Evolutionary conservation across 1,140 invertebrate species (phyloP).

Genomic region (Lordiphosa mommai): DNA sequence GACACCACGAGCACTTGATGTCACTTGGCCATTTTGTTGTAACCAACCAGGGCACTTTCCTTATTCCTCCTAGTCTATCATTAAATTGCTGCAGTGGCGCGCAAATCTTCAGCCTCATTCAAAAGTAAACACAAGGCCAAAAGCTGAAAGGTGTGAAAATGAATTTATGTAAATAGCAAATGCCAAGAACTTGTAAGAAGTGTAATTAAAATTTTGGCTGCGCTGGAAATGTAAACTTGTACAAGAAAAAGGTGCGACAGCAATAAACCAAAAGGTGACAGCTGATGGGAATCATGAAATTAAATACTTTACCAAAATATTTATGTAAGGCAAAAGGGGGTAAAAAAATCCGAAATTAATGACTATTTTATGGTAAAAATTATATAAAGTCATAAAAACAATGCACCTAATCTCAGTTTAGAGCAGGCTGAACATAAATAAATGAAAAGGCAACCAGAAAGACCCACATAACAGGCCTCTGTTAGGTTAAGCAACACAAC

Average conservation of each 20-base stretch:
- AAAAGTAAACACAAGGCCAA: slow-evolving; percentile 11
- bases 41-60: too few species aligned
- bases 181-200: slow-evolving; percentile 4
- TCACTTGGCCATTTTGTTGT: slow-evolving; percentile 5
- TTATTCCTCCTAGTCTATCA: slow-evolving; percentile 1
- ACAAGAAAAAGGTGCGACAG: background rate
- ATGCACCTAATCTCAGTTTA: too few species aligned
- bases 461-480: too few species aligned
- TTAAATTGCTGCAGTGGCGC: slow-evolving; percentile 3
- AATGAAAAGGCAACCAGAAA: too few species aligned
- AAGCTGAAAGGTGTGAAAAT: slow-evolving; percentile 6
- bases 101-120: background rate
- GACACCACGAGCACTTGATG: slow-evolving; percentile 2
- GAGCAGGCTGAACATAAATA: too few species aligned
- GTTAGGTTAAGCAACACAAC: too few species aligned
- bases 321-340: too few species aligned
- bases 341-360: too few species aligned
- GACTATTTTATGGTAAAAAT: too few species aligned
- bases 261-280: background rate
- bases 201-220: background rate
- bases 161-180: slow-evolving; percentile 10
- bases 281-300: too few species aligned
- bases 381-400: too few species aligned
- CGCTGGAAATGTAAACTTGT: background rate
- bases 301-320: too few species aligned